phyloP scores from a whole-genome alignment of 2,797 vertebrate species.

The Pelobates cultripes region DNA sequence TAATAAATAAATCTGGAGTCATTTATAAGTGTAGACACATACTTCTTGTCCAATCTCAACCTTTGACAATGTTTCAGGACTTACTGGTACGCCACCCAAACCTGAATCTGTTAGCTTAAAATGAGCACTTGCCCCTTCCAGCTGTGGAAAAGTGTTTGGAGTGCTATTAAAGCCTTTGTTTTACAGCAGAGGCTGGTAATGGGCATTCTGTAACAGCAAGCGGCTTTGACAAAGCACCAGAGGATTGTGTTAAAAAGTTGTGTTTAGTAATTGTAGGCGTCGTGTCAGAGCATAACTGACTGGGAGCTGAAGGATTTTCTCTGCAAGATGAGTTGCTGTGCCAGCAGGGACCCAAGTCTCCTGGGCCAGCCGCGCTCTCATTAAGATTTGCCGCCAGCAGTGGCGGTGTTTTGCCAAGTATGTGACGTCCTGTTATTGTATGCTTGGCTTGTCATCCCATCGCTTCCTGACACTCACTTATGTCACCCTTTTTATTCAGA shows the following conservation, averaged over 20 bases:
- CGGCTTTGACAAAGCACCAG: constrained; percentile 91
- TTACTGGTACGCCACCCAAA: no score
- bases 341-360: constrained; percentile 85
- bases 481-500: constrained; percentile 89
- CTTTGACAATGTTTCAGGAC: no score
- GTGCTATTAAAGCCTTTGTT: constrained; percentile 77
- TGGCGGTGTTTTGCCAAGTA: constrained; percentile 83
- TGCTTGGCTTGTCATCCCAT: constrained; percentile 86
- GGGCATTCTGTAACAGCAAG: constrained; percentile 73
- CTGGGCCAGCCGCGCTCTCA: constrained; percentile 81
- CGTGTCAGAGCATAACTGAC: constrained; percentile 81
- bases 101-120: not conserved
- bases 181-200: constrained; percentile 70
- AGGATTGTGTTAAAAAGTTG: constrained; percentile 85
- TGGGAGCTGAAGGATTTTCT: constrained; percentile 82
- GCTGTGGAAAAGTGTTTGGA: not conserved
- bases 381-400: constrained; percentile 87
- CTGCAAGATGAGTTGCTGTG: constrained; percentile 81
- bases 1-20: no score
- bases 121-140: not conserved
- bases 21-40: no score
- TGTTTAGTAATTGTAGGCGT: constrained; percentile 80
- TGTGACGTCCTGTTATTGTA: constrained; percentile 88
- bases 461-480: constrained; percentile 88
- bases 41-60: no score